These are phyloP conservation scores for Acanthurus leucopareius DNA, from an alignment of 2,797 vertebrate genomes.

Conservation along the genomic window DNA sequence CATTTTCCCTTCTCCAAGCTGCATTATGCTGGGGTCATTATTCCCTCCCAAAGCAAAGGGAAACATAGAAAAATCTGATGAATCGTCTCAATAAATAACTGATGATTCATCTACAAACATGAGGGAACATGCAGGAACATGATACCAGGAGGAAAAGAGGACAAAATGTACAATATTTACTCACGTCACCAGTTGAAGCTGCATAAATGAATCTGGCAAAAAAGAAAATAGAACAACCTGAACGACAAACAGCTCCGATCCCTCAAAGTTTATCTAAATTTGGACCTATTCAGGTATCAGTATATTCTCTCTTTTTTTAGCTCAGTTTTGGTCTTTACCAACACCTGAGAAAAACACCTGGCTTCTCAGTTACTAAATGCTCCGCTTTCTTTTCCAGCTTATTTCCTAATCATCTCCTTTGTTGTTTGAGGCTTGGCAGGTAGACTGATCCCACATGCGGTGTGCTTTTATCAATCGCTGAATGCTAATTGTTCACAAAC, in stretches of 20 bases:
- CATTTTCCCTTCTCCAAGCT: background rate
- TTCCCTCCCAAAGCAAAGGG: background rate
- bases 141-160: background rate
- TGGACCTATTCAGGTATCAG: too few relatives aligned
- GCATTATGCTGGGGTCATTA: background rate
- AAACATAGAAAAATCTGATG: constrained; percentile 5
- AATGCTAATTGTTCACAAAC: constrained; percentile 5
- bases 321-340: background rate
- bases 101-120: background rate
- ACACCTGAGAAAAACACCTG: background rate
- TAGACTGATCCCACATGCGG: background rate
- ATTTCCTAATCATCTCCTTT: background rate
- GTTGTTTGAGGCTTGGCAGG: background rate
- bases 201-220: background rate
- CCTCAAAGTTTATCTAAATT: too few relatives aligned
- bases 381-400: background rate
- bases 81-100: background rate
- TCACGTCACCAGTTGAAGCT: background rate
- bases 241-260: too few relatives aligned
- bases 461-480: background rate
- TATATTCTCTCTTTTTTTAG: too few relatives aligned
- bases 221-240: background rate
- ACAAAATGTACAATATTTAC: background rate
- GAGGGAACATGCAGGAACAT: background rate
- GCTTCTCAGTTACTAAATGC: background rate